Conservation (phyloP, 1,140 invertebrate species). For the Pseudomyrmex gracilis region DNA sequence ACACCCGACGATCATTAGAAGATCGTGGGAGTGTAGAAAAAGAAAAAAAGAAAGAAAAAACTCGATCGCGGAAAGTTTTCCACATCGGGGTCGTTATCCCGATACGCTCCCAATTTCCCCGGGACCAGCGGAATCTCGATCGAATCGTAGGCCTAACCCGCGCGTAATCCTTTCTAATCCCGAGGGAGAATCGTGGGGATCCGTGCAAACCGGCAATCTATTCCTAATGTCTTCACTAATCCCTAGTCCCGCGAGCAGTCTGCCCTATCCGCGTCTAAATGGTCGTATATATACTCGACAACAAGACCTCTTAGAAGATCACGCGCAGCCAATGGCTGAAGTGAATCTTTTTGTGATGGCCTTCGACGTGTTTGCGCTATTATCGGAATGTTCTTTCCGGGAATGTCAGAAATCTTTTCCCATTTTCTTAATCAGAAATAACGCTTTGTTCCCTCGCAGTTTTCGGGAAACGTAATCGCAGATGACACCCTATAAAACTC, state of each 20-base stretch:
- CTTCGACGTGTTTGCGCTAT: not conserved
- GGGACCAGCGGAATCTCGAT: constrained; percentile 45
- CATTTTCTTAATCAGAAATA: constrained; percentile 11
- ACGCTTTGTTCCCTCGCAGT: not conserved
- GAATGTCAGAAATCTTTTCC: not conserved
- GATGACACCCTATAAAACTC: not conserved
- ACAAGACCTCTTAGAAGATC: constrained; percentile 20
- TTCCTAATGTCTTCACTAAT: constrained; percentile 80
- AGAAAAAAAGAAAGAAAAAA: not conserved
- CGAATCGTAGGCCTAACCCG: constrained; percentile 45
- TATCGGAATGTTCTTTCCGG: not conserved
- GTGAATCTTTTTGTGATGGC: constrained; percentile 12
- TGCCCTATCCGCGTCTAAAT: constrained; percentile 49
- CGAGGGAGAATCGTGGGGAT: constrained; percentile 72
- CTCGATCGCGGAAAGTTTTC: not conserved
- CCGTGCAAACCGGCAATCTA: constrained; percentile 77
- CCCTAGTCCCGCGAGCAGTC: constrained; percentile 65
- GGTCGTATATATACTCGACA: constrained; percentile 32
- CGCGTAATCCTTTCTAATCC: constrained; percentile 80
- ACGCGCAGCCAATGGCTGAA: not conserved
- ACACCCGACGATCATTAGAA: too few species aligned
- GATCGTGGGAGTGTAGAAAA: too few species aligned
- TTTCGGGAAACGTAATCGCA: not conserved
- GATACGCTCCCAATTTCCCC: constrained; percentile 39
- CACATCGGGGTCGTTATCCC: constrained; percentile 37